These are phyloP conservation scores for Otolemur garnettii DNA, from an alignment of 2,113 vertebrate genomes.

Conservation along the genomic window DNA sequence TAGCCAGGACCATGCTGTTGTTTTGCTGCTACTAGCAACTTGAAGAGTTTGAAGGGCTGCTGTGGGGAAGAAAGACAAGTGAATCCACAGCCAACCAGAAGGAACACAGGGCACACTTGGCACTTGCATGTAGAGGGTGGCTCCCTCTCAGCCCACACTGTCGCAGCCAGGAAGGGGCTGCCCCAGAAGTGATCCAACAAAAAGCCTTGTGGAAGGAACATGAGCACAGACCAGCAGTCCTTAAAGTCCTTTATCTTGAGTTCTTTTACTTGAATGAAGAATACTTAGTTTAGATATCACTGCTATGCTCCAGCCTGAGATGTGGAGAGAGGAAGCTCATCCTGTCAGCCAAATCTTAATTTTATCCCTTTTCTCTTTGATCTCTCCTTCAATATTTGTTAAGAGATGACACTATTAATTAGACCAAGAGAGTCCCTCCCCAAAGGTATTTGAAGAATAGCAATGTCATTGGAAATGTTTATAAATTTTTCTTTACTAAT, in stretches of 20 bases:
- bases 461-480: background rate
- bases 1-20: background rate
- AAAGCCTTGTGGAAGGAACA: background rate
- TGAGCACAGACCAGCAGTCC: background rate
- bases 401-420: background rate
- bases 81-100: background rate
- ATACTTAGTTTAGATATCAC: background rate
- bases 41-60: background rate
- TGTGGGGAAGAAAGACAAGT: background rate
- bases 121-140: background rate
- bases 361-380: background rate
- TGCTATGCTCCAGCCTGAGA: background rate
- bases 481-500: slow-evolving; percentile 14
- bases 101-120: background rate
- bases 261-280: background rate
- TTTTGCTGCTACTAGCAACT: background rate
- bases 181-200: background rate
- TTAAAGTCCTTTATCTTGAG: background rate
- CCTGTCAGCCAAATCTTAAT: background rate
- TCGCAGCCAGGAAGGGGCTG: background rate
- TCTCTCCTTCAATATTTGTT: background rate
- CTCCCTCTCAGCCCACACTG: too few species aligned
- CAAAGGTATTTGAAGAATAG: slow-evolving; percentile 38
- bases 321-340: background rate
- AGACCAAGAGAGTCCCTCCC: background rate